Evolutionary conservation across 2,888 invertebrate species (phyloP).

Genomic region (Xylophagus ater): DNA sequence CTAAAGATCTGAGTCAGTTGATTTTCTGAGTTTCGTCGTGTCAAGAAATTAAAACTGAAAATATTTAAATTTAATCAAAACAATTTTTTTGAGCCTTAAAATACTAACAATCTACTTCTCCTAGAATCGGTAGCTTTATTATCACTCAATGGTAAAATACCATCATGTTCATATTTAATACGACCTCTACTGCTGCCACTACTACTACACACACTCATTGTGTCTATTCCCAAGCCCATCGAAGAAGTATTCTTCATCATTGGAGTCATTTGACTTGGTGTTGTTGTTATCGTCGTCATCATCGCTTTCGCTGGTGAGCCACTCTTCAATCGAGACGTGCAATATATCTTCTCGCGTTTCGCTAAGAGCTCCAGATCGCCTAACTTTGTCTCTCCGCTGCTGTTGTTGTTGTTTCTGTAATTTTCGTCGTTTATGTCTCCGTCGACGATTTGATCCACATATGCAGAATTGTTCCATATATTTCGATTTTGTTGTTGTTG

Average conservation of each 20-base stretch:
- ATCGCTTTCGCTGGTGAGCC: conserved; percentile 36
- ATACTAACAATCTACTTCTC: conserved; percentile 16
- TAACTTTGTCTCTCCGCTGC: conserved; percentile 38
- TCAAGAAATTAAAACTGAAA: conserved; percentile 36
- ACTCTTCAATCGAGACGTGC: conserved; percentile 42
- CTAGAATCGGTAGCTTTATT: conserved; percentile 10
- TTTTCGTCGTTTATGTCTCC: conserved; percentile 30
- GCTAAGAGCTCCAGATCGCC: conserved; percentile 58
- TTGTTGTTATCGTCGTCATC: conserved; percentile 14
- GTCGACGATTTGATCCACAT: conserved; percentile 43
- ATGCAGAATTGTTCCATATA: conserved; percentile 61
- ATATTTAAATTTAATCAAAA: not conserved
- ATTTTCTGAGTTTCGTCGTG: conserved; percentile 36
- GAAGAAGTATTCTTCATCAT: conserved; percentile 36
- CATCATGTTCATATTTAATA: too few relatives aligned
- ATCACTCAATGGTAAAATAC: too few relatives aligned
- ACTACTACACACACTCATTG: too few relatives aligned
- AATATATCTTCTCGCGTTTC: conserved; percentile 41
- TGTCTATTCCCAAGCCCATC: conserved; percentile 24
- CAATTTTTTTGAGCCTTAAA: not conserved
- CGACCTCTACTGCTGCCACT: too few relatives aligned
- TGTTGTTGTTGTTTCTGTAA: conserved; percentile 32
- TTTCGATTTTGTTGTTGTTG: conserved; percentile 39
- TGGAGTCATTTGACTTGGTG: conserved; percentile 7
- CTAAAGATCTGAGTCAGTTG: conserved; percentile 31